A percentile compares a stretch with the other conserved stretches of the same genome.
Conservation (phyloP, 2,113 vertebrate species). For the Dasyornis broadbenti region DNA sequence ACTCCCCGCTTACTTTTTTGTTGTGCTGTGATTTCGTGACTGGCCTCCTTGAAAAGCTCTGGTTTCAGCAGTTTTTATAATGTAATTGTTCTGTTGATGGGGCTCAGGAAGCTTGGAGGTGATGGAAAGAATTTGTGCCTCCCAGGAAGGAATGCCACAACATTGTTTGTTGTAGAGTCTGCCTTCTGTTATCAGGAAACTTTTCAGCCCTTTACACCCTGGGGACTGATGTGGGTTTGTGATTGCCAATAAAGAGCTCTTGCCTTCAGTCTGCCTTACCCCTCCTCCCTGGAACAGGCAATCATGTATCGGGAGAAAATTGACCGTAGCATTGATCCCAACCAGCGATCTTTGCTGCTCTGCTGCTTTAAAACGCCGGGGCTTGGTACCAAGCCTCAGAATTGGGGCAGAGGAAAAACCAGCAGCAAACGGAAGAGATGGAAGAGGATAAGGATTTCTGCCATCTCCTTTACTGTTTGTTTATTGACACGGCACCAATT, state of each 20-base stretch:
- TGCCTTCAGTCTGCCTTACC: not conserved
- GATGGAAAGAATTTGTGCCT: constrained; percentile 37
- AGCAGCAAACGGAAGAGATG: not conserved
- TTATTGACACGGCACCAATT: constrained; percentile 12
- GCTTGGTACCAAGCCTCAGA: not conserved
- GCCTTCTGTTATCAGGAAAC: constrained; percentile 19
- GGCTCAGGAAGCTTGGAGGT: not conserved
- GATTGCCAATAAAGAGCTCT: not conserved
- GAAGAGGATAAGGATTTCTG: not conserved
- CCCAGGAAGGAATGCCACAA: constrained; percentile 41
- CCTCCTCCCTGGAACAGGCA: not conserved
- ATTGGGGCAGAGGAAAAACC: not conserved
- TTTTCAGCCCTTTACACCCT: not conserved
- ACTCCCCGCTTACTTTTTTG: not conserved
- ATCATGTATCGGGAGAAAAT: not conserved
- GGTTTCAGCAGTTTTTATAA: constrained; percentile 53
- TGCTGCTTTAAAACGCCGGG: not conserved
- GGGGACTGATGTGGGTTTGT: not conserved
- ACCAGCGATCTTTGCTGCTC: not conserved
- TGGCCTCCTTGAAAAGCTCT: constrained; percentile 26
- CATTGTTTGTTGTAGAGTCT: constrained; percentile 25
- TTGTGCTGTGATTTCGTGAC: not conserved
- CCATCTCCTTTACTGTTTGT: constrained; percentile 11
- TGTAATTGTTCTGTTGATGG: not conserved
- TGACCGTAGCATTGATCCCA: not conserved